Evolutionary conservation across 2,113 vertebrate species (phyloP).

Genomic region (Leucoraja erinaceus): DNA sequence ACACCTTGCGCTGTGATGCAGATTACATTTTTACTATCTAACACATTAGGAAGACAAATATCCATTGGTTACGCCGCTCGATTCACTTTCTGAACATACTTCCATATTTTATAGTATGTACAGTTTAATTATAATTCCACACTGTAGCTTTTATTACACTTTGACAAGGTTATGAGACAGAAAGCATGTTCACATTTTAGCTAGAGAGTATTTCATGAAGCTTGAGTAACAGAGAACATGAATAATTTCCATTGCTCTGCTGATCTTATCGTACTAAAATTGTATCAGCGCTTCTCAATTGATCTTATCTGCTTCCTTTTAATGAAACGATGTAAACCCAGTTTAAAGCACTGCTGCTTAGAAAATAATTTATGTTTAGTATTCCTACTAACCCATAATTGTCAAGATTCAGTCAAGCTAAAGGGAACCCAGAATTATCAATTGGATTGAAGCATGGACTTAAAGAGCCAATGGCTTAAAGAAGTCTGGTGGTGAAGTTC

Average conservation of each 20-base stretch:
- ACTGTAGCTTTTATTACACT: background rate
- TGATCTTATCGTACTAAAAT: background rate
- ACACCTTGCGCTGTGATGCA: background rate
- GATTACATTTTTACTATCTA: background rate
- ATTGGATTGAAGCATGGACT: background rate
- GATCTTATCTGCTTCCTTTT: background rate
- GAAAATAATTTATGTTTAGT: background rate
- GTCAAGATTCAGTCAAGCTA: background rate
- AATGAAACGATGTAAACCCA: background rate
- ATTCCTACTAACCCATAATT: background rate
- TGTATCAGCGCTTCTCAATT: too few relatives aligned
- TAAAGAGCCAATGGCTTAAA: background rate
- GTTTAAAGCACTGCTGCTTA: background rate
- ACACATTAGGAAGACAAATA: slow-evolving; percentile 11
- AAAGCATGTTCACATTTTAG: background rate
- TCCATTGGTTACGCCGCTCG: background rate
- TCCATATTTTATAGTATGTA: background rate
- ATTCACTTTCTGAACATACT: background rate
- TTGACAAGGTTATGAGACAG: background rate
- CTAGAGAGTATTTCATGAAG: background rate
- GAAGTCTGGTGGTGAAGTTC: background rate
- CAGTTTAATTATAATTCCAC: background rate
- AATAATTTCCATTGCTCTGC: background rate
- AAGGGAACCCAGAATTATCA: background rate
- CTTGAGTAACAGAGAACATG: background rate